Base-by-base conservation (phyloP, 2,888 invertebrate species). In the Megamerina dolium region DNA sequence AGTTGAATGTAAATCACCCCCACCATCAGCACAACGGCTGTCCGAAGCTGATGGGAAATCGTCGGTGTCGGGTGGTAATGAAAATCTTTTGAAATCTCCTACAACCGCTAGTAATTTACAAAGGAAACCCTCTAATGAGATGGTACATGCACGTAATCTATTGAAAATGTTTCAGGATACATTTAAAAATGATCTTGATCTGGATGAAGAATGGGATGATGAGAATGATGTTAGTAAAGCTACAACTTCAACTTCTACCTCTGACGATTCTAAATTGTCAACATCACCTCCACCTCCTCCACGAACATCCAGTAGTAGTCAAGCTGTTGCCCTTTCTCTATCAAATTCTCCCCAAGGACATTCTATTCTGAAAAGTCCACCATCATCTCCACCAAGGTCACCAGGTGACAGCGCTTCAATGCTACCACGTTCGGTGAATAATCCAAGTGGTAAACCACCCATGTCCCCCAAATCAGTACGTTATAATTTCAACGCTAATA, bases 151-250 rank as follows among this genome's bases (percentile, higher is more conserved):
- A 32, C 64, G 65, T 19, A 68, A 68, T 52, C 52, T 68, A 36
- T 51, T 67, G 14, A 64, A 60, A 61, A 68, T 68, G 56, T 68
- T 68, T 38, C 67, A 68, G 43, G 62, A 68, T 21, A 66, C 67
- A 27, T 68, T 68, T 53, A 59, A 63, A 37, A 63, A 57, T 47
- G 65, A 65, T 20, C 54, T 56, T n/a, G 59, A 64, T 20, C 37
- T 64, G 34, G 58, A 56, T 36, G 63, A 65, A 47, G 50, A 49
- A n/a, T n/a, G n/a, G n/a, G 46, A 44, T 2, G 50, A 55, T 6
- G 40, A 43, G 20, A 33, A 13, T 5, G 39, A 45, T 32, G 43
- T 29, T 17, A 38, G 38, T 5, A 23, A 23, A 23, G 8, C 29
- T n/a, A 13, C 13, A n/a, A n/a, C 5, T 30, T 21, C 32, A 8